Base-by-base conservation (phyloP, 2,113 vertebrate species). In the Microtus richardsoni region DNA sequence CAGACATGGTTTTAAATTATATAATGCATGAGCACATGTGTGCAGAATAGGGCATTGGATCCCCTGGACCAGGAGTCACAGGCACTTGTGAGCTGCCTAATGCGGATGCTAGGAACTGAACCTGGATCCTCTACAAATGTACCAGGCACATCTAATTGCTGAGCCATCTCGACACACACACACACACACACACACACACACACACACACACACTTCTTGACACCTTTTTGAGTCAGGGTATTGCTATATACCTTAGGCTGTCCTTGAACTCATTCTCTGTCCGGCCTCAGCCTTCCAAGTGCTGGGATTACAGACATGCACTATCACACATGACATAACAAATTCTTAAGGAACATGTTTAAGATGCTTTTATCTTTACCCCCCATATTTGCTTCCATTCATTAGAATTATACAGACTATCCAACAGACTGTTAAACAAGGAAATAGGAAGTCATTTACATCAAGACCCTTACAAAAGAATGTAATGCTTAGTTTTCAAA, bases 401-500 rank as follows among this genome's bases (percentile, higher is more conserved):
- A 79, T 79, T 89, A 87, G 11, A 77, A 98, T 41, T 82, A 86
- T 0, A 90, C 85, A 80, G 30, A 24, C 89, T 93, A 96, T 73
- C 88, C 79, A 80, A 44, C 82, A 95, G 70, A 92, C 92, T 95
- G 87, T 91, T 96, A 62, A 97, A 98, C 89, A 96, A 91, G 87
- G 88, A 97, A 98, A 97, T 82, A 98, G 58, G 33, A 96, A 98
- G 80, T 96, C 98, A 98, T 96, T 97, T 97, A 89, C 97, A 98
- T 97, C 93, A 98, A 96, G 94, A 97, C 96, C 98, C 93, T 98
- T 98, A 98, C 90, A 98, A 93, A 98, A 97, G 89, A 93, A 95
- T 97, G 97, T 97, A 98, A 98, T 93, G 95, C 94, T 97, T 98
- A 98, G 98, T 95, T 97, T 97, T 97, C 96, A 98, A 96, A 94